A percentile compares a stretch with the other conserved stretches of the same genome.
phyloP scores from a whole-genome alignment of 2,888 invertebrate species.

The Drosophila borborema region DNA sequence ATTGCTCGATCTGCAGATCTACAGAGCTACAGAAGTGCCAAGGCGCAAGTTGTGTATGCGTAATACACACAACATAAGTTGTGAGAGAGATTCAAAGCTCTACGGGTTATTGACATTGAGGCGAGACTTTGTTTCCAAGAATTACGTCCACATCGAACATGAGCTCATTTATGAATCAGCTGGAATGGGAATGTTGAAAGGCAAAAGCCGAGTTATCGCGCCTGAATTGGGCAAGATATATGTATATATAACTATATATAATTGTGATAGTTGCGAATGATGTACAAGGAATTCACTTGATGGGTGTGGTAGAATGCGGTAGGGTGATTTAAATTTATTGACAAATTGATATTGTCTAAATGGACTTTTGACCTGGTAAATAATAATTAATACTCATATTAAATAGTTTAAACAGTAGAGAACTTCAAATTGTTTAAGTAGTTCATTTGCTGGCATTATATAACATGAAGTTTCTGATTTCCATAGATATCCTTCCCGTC shows the following conservation, averaged over 20 bases:
- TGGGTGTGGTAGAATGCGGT: neutral
- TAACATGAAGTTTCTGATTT: no score
- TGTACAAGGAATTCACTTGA: no score
- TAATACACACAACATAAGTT: constrained; percentile 39
- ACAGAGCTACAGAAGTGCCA: constrained; percentile 1
- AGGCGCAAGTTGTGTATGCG: constrained; percentile 61
- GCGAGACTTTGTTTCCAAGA: constrained; percentile 51
- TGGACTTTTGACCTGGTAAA: neutral
- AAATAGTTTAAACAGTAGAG: no score
- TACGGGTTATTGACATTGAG: constrained; percentile 64
- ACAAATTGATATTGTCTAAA: neutral
- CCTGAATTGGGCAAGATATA: neutral
- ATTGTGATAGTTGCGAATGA: neutral
- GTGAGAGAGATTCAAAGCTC: neutral
- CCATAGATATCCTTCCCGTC: no score
- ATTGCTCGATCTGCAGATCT: constrained; percentile 13
- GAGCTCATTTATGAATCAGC: constrained; percentile 54
- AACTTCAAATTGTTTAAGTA: no score
- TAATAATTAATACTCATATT: no score
- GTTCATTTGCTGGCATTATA: no score
- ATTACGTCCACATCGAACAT: constrained; percentile 38
- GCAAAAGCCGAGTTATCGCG: constrained; percentile 2
- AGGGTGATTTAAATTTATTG: neutral
- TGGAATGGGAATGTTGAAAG: constrained; percentile 16
- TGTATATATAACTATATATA: neutral